Conservation (phyloP, 2,113 vertebrate species). For the Hyperopisus bebe region DNA sequence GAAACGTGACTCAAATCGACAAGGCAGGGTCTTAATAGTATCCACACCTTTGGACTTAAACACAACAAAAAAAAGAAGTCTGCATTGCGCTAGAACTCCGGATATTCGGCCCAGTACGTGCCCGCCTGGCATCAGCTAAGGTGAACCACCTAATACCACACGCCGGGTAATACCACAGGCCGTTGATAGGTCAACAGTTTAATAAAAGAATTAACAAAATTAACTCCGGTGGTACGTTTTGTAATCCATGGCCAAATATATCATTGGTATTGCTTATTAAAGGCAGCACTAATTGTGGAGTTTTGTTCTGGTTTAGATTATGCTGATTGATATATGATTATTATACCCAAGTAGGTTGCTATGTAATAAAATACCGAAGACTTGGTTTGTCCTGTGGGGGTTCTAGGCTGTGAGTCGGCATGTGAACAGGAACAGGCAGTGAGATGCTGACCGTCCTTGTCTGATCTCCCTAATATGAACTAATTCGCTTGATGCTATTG, state of each 20-base stretch:
- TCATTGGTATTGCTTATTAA: neutral
- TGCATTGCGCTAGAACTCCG: neutral
- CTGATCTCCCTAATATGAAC: neutral
- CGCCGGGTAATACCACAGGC: neutral
- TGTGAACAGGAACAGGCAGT: neutral
- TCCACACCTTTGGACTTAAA: neutral
- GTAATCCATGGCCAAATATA: neutral
- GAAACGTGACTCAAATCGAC: neutral
- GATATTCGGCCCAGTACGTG: neutral
- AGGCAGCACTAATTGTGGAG: neutral
- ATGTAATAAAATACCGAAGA: neutral
- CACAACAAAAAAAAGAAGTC: neutral
- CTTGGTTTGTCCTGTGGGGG: neutral
- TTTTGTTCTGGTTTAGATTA: neutral
- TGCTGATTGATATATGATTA: neutral
- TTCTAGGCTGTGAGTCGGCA: neutral
- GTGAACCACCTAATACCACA: conserved; percentile 33
- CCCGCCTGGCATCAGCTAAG: neutral
- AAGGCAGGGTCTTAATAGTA: neutral
- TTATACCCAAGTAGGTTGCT: neutral
- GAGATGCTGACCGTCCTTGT: neutral
- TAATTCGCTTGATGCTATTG: neutral
- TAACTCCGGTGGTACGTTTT: neutral
- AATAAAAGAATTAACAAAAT: neutral
- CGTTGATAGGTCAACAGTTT: neutral